Evolutionary conservation across 2,797 vertebrate species (phyloP).

Genomic region (Acipenser transmontanus): DNA sequence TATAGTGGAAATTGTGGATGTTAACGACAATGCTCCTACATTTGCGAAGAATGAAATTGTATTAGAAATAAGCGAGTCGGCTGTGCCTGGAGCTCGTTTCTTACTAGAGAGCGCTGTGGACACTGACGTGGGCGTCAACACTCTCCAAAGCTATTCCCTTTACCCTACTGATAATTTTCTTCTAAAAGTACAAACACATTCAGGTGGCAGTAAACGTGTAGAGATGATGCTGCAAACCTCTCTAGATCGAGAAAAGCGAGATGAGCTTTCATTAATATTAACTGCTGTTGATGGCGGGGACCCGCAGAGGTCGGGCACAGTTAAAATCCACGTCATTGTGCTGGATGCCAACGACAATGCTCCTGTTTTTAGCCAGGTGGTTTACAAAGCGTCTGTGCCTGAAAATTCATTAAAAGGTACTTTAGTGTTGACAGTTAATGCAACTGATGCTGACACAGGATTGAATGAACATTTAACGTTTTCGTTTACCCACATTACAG

Average conservation of each 20-base stretch:
- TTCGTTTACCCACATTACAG: conserved; percentile 8
- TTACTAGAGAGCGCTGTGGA: conserved; percentile 34
- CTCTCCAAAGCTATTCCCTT: conserved; percentile 39
- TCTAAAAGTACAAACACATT: conserved; percentile 29
- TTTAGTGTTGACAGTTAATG: conserved; percentile 27
- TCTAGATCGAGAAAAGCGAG: conserved; percentile 39
- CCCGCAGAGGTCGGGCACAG: conserved; percentile 28
- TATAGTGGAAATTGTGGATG: conserved; percentile 3
- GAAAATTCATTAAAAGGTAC: conserved; percentile 28
- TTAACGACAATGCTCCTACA: conserved; percentile 9
- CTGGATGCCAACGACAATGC: conserved; percentile 27
- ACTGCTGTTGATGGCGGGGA: conserved; percentile 36
- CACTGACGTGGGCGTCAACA: conserved; percentile 32
- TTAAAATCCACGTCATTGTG: conserved; percentile 25
- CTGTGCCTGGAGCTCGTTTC: conserved; percentile 22
- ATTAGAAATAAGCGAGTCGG: conserved; percentile 25
- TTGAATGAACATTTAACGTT: conserved; percentile 20
- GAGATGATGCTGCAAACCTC: conserved; percentile 33
- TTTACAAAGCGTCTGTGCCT: conserved; percentile 30
- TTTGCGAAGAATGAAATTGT: conserved; percentile 24
- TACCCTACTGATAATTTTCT: conserved; percentile 32
- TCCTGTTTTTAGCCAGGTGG: conserved; percentile 20
- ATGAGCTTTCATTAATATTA: conserved; percentile 19
- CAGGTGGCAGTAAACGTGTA: conserved; percentile 26
- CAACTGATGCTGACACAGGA: conserved; percentile 27